These are phyloP conservation scores for Eupeodes corollae DNA, from an alignment of 1,140 invertebrate genomes.

Conservation along the genomic window DNA sequence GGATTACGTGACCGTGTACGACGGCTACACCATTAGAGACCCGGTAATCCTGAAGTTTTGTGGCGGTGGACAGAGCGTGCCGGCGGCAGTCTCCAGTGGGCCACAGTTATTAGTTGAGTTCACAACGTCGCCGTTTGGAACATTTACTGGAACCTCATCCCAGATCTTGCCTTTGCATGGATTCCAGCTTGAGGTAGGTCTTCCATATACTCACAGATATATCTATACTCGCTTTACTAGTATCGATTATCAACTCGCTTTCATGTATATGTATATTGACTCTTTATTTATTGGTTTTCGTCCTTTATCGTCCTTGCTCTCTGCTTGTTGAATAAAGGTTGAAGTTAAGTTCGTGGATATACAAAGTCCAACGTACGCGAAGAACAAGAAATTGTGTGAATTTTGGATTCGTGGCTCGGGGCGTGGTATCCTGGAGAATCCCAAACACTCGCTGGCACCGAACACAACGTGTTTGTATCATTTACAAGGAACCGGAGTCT, in stretches of 20 bases:
- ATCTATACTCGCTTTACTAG: background rate
- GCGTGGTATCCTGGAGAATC: constrained; percentile 64
- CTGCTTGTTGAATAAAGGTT: constrained; percentile 22
- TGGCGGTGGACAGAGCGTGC: constrained; percentile 70
- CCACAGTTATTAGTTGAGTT: constrained; percentile 79
- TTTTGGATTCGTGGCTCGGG: constrained; percentile 72
- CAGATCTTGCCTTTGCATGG: constrained; percentile 68
- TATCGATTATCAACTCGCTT: no score
- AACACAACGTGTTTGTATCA: constrained; percentile 81
- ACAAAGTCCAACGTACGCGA: constrained; percentile 64
- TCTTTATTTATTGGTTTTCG: no score
- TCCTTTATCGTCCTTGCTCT: no score
- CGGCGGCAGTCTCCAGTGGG: constrained; percentile 69
- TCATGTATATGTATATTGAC: no score
- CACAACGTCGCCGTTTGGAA: constrained; percentile 79
- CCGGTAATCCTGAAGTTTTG: constrained; percentile 82
- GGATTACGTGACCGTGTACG: constrained; percentile 82
- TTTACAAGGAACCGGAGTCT: constrained; percentile 45
- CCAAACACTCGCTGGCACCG: constrained; percentile 66
- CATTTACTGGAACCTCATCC: constrained; percentile 61
- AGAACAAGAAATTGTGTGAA: constrained; percentile 71
- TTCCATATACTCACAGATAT: no score
- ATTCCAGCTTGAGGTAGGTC: constrained; percentile 77
- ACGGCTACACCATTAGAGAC: constrained; percentile 78
- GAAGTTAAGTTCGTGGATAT: constrained; percentile 72